Evolutionary conservation across 2,888 invertebrate species (phyloP), one percentile per base, ranked within the genome.

Genomic region (Caenorhabditis zanzibari): DNA sequence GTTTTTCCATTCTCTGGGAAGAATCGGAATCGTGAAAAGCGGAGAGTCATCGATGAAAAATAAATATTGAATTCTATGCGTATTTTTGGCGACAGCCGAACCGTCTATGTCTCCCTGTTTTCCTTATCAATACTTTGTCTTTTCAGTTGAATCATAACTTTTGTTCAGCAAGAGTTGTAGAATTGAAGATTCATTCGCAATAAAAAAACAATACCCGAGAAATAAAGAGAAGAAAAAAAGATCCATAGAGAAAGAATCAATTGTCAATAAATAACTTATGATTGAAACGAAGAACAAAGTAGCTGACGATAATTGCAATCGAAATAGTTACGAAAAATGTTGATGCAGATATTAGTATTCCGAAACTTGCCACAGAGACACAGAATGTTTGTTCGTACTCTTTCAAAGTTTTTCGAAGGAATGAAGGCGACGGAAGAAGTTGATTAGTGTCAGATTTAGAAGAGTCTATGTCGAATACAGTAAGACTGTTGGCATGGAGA

Each of bases 321-420:
- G 88, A 86, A 22, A 90, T 64, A 2, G 91, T 91, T 61, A 87
- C 76, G 9, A 91, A 82, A 81, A 91, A 91, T 1, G 91, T 91
- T 16, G 87, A 83, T 1, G 89, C 84, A 22, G 90, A 89, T 44
- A 91, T 81, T 28, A 91, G 77, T 22, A 89, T 63, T 5, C 90
- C 91, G 56, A 91, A 91, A n/a, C 85, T 85, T 35, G 85, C 84
- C 10, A 90, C 77, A 0, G 90, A 89, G 5, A 91, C 81, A 63
- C 91, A 91, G 47, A 89, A 85, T 22, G 61, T 38, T 7, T 49
- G 38, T 4, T 73, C 72, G 32, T 73, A 66, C 19, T 68, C 68
- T 52, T 72, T 64, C 16, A 74, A 63, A 22, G 69, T 54, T n/a
- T 54, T 68, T 12, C 44, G 63, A 0, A 77, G 44, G 4, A n/a